These are phyloP conservation scores for Eira barbara DNA, from an alignment of 2,113 vertebrate genomes.

Conservation along the genomic window DNA sequence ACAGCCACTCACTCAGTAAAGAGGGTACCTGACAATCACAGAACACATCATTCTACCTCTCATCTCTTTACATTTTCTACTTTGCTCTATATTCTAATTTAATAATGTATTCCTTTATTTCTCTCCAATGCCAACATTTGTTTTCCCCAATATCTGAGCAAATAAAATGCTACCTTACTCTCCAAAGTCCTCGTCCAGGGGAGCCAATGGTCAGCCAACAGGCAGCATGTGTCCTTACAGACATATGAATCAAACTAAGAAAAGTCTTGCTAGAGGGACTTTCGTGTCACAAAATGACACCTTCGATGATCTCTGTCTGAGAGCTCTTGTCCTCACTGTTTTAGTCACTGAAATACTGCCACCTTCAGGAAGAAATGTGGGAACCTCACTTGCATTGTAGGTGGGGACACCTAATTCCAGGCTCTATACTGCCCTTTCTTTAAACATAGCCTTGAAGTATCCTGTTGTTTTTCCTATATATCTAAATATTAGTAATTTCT, in stretches of 20 bases:
- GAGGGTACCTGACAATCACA: background rate
- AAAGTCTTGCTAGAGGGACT: background rate
- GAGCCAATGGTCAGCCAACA: background rate
- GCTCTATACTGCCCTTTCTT: background rate
- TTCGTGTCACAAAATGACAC: background rate
- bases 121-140: background rate
- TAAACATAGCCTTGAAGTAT: background rate
- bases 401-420: background rate
- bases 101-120: background rate
- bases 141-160: background rate
- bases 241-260: background rate
- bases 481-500: background rate
- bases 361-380: constrained; percentile 69
- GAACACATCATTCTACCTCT: background rate
- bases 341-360: constrained; percentile 71
- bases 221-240: background rate
- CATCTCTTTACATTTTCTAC: background rate
- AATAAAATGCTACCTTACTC: background rate
- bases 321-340: background rate
- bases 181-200: background rate
- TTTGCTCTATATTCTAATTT: background rate
- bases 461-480: background rate
- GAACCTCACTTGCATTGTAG: background rate
- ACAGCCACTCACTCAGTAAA: background rate
- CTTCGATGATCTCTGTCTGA: background rate